Percentiles rank a stretch among this genome's conserved stretches.
phyloP scores from a whole-genome alignment of 1,140 invertebrate genomes.

The Batillaria attramentaria region DNA sequence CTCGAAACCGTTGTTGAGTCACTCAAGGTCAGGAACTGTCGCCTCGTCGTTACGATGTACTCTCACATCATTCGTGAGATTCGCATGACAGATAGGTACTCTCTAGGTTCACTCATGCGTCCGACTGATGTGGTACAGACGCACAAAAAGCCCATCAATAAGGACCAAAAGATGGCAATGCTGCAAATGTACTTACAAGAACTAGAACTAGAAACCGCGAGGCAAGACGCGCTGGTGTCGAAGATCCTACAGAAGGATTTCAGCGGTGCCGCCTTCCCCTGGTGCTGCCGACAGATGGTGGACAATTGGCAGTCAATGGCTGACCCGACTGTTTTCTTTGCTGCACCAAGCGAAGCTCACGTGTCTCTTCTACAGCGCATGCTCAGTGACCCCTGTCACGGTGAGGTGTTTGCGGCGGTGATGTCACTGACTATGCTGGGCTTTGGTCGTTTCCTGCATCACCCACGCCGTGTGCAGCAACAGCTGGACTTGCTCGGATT shows the following conservation, averaged over 20 bases:
- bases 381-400: background rate
- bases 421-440: constrained; percentile 22
- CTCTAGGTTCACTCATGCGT: background rate
- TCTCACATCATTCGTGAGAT: constrained; percentile 9
- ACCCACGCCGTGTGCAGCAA: background rate
- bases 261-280: constrained; percentile 19
- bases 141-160: background rate
- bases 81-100: background rate
- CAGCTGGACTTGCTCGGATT: background rate
- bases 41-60: constrained; percentile 13
- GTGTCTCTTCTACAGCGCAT: background rate
- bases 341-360: background rate
- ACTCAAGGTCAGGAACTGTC: background rate
- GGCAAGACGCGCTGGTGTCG: background rate
- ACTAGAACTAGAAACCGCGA: background rate
- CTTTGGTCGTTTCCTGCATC: background rate
- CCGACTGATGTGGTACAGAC: background rate
- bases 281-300: constrained; percentile 17
- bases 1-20: background rate
- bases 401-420: background rate
- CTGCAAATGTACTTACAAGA: background rate
- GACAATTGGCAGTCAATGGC: background rate
- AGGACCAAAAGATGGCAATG: background rate
- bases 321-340: constrained; percentile 1
- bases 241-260: background rate